These are phyloP conservation scores for Lampris incognitus DNA, from an alignment of 2,113 vertebrate species.

Conservation along the genomic window DNA sequence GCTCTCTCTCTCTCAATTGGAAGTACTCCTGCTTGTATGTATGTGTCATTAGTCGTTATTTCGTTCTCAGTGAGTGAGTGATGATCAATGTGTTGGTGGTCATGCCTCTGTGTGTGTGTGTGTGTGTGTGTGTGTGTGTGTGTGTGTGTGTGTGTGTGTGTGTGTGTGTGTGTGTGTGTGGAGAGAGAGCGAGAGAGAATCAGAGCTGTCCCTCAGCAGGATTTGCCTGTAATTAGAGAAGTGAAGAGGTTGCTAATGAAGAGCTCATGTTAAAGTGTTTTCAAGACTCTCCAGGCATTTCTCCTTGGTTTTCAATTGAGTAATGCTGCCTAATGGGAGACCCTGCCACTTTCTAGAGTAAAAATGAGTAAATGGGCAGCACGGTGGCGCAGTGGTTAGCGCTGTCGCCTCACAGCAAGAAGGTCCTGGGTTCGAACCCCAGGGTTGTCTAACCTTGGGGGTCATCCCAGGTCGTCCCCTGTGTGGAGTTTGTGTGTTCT, in stretches of 20 bases:
- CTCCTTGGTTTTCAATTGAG: not conserved
- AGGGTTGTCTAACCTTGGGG: too few relatives aligned
- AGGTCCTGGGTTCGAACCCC: too few relatives aligned
- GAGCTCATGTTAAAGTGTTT: not conserved
- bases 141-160: not conserved
- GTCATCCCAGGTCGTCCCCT: too few relatives aligned
- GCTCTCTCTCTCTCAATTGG: not conserved
- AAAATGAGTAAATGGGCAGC: too few relatives aligned
- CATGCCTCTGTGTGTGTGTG: too few relatives aligned
- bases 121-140: too few relatives aligned
- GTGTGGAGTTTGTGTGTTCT: too few relatives aligned
- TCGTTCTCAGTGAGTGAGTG: not conserved
- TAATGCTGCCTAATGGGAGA: too few relatives aligned
- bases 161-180: not conserved
- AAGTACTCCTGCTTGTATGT: not conserved
- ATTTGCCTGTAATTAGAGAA: not conserved
- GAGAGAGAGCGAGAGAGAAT: not conserved
- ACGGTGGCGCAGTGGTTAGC: too few relatives aligned
- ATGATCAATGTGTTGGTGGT: not conserved
- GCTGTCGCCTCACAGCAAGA: too few relatives aligned
- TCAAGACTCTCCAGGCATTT: too few relatives aligned
- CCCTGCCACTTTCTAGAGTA: too few relatives aligned
- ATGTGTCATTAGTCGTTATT: not conserved
- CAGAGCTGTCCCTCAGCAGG: not conserved
- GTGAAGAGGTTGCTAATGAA: not conserved